Base-by-base conservation (phyloP, 2,113 vertebrate species). In the Ranitomeya variabilis region DNA sequence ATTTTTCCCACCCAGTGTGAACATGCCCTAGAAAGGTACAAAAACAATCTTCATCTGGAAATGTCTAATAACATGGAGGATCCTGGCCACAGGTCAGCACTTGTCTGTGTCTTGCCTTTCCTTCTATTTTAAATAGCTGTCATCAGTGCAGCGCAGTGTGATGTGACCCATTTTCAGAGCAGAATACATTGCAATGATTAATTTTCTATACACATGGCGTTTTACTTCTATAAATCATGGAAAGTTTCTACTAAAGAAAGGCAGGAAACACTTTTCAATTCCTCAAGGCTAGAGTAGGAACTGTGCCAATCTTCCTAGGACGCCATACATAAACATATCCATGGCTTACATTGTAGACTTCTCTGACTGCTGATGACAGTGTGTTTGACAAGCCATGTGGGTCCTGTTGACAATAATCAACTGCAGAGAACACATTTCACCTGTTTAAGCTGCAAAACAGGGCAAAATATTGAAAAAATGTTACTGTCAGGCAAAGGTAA, bases 111-210 rank as follows among this genome's bases (percentile, higher is more conserved):
- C 37, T 45, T 45, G 37, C 37, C 37, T 45, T 45, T 67, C n/a
- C 66, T n/a, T 67, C 23, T 8, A 18, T 21, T 11, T 37, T 26
- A 71, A 26, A 31, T n/a, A 71, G n/a, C 67, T 13, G 31, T 74
- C 71, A 18, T 74, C 15, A 51, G 4, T 51, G 71, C 71, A 74
- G 71, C 71, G 16, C 37, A 74, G 71, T 19, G 71, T 74, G 71
- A 51, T 74, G 6, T 74, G 71, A 74, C 71, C 71, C 71, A 74
- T 74, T 74, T 74, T 74, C 71, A 13, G 71, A 7, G 31, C 16
- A 74, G 71, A 74, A 74, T 74, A 74, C 71, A 74, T 74, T 74
- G 71, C 71, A 18, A 7, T 51, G 71, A 74, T 74, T 74, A 74
- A 74, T 74, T 74, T 74, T 45, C 71, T 18, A 74, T 74, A 74